These are phyloP conservation scores for Myiozetetes cayanensis DNA, from an alignment of 2,113 vertebrate species.

Conservation along the genomic window DNA sequence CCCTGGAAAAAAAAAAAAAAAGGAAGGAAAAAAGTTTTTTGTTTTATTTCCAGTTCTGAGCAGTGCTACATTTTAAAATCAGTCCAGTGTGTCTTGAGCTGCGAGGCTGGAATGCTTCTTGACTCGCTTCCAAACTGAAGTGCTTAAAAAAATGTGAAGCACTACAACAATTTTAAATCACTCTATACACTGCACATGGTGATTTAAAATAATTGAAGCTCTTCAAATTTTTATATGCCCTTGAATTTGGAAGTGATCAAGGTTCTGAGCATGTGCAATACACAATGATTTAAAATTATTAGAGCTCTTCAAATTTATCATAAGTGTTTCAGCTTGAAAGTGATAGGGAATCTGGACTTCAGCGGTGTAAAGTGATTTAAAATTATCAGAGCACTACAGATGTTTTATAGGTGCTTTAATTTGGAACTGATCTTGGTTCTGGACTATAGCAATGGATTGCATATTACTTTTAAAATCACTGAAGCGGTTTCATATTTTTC, in stretches of 20 bases:
- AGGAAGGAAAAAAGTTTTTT: neutral
- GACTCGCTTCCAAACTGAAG: conserved; percentile 75
- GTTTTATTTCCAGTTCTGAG: neutral
- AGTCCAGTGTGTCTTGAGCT: conserved; percentile 46
- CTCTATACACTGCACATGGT: conserved; percentile 69
- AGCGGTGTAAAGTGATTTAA: conserved; percentile 65
- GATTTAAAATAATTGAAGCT: conserved; percentile 85
- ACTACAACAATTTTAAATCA: conserved; percentile 80
- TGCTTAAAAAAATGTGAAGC: conserved; percentile 78
- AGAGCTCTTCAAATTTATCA: conserved; percentile 72
- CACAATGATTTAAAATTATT: conserved; percentile 75
- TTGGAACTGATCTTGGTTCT: conserved; percentile 60
- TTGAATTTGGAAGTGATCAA: conserved; percentile 77
- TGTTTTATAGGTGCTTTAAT: conserved; percentile 71
- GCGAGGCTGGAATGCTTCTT: conserved; percentile 63
- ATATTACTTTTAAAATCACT: conserved; percentile 35
- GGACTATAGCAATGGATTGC: conserved; percentile 23
- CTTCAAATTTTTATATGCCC: conserved; percentile 80
- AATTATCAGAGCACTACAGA: conserved; percentile 66
- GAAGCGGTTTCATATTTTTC: conserved; percentile 30
- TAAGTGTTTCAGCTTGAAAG: conserved; percentile 68
- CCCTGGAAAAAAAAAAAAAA: too few relatives aligned
- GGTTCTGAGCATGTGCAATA: conserved; percentile 72
- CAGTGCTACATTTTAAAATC: conserved; percentile 29
- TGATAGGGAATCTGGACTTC: conserved; percentile 67